Evolutionary conservation across 2,113 vertebrate genomes (phyloP).

Genomic region (Rhea americana): DNA sequence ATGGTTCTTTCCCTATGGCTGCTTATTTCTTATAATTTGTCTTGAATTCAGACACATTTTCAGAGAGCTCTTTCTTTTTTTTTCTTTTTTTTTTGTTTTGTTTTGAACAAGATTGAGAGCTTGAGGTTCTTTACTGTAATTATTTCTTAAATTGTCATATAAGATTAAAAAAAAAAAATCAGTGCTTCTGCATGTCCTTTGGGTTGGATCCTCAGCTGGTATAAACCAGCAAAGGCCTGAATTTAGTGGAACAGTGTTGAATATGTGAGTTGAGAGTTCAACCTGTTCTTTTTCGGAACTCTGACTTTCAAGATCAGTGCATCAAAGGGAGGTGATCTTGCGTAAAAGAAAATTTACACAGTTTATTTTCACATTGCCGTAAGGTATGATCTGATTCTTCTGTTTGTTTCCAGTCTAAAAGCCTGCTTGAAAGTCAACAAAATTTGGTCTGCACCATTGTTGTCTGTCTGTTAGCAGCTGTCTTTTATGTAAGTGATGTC

Average conservation of each 20-base stretch:
- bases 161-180: background rate
- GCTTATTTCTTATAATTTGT: slow-evolving; percentile 11
- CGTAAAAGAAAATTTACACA: background rate
- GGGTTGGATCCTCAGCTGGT: background rate
- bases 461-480: background rate
- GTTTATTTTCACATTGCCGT: background rate
- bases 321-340: too few species aligned
- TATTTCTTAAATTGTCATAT: background rate
- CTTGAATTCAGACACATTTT: slow-evolving; percentile 1
- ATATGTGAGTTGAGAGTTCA: background rate
- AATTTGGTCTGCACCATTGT: background rate
- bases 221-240: background rate
- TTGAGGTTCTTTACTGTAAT: background rate
- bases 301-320: background rate
- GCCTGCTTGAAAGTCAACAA: background rate
- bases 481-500: background rate
- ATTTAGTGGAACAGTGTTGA: background rate
- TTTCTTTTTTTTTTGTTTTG: background rate
- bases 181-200: background rate
- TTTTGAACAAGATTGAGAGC: background rate
- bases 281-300: background rate
- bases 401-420: background rate
- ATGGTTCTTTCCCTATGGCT: background rate
- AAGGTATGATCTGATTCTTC: background rate
- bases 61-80: background rate